A percentile compares a stretch with the other conserved stretches of the same genome.
phyloP scores from a whole-genome alignment of 2,797 vertebrate species.

The Oceanodroma leucorhoa region DNA sequence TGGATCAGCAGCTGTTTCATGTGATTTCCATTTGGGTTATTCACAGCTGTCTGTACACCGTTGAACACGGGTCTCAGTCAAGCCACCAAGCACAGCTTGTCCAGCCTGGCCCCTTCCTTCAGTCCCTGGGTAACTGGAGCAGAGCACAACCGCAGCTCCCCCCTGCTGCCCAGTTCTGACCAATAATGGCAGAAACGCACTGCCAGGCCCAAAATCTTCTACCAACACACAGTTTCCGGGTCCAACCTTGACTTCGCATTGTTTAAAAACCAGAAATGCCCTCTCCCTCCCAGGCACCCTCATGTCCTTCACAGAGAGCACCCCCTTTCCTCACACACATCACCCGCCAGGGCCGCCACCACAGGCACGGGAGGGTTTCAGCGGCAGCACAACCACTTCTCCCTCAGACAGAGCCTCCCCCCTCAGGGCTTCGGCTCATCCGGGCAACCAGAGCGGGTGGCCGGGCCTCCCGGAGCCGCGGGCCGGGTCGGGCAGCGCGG shows the following conservation, averaged over 20 bases:
- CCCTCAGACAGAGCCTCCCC: no score
- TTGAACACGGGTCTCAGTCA: fast-evolving
- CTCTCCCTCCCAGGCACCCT: fast-evolving
- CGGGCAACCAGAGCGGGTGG: no score
- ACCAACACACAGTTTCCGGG: fast-evolving
- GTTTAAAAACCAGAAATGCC: not conserved
- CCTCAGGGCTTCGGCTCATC: no score
- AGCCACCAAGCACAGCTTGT: fast-evolving
- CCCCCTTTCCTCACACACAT: not conserved
- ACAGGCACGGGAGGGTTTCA: fast-evolving
- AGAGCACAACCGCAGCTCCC: fast-evolving
- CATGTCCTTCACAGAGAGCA: not conserved
- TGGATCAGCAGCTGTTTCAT: not conserved
- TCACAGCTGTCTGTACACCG: fast-evolving
- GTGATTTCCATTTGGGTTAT: not conserved
- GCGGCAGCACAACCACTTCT: fast-evolving
- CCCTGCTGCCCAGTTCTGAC: no score
- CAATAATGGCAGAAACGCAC: not conserved
- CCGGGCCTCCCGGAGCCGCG: no score
- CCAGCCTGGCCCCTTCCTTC: not conserved
- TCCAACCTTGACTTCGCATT: not conserved
- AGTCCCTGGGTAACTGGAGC: fast-evolving
- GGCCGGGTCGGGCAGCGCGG: no score
- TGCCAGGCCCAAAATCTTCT: not conserved
- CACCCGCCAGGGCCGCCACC: fast-evolving